A percentile compares a stretch with the other conserved stretches of the same genome.
Conservation (phyloP, 1,140 invertebrate species). For the Brachionus plicatilis region DNA sequence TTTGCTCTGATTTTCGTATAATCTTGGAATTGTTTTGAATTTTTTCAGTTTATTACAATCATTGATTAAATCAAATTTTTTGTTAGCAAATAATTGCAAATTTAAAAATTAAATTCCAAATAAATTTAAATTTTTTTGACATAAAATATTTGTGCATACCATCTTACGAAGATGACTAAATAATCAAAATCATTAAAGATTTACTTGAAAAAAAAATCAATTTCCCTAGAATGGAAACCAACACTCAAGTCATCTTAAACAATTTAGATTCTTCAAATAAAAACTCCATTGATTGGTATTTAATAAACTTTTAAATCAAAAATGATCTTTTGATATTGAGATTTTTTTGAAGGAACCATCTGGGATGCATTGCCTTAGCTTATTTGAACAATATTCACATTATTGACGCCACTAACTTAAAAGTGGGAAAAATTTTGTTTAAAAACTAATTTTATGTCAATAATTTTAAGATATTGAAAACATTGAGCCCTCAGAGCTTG, state of each 20-base stretch:
- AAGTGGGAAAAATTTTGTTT: not conserved
- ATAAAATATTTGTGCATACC: not conserved
- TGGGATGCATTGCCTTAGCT: slow-evolving; percentile 26
- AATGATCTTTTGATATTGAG: not conserved
- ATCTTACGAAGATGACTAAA: not conserved
- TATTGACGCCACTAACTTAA: not conserved
- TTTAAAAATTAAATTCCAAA: not conserved
- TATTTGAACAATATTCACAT: not conserved
- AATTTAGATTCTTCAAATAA: not conserved
- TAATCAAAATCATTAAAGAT: not conserved
- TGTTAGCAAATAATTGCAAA: not conserved
- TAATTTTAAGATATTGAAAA: not conserved
- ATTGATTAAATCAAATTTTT: not conserved
- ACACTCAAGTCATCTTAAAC: not conserved
- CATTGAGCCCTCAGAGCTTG: not conserved
- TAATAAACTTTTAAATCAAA: not conserved
- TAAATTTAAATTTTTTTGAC: not conserved
- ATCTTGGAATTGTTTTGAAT: too few relatives aligned
- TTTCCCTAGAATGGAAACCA: not conserved
- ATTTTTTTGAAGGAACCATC: not conserved
- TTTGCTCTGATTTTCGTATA: too few relatives aligned
- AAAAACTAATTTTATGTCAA: not conserved
- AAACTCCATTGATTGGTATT: slow-evolving; percentile 3
- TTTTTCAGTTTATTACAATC: too few relatives aligned
- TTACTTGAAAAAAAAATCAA: not conserved